phyloP scores from a whole-genome alignment of 2,888 invertebrate genomes.

The Cryptus armator region DNA sequence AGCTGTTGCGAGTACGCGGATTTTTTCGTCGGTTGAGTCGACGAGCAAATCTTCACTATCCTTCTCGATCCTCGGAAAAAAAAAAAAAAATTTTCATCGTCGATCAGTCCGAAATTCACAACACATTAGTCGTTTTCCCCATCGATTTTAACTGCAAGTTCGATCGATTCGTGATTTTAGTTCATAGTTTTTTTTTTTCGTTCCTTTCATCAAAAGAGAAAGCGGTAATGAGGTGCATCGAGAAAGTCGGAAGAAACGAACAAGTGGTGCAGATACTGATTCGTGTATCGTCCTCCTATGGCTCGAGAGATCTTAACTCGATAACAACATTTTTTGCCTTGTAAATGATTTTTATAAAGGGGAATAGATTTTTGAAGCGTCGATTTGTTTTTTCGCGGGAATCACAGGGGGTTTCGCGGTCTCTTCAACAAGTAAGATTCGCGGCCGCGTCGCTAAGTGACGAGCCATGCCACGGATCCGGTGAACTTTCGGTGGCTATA shows the following conservation, averaged over 20 bases:
- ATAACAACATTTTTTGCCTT: not conserved
- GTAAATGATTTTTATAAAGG: constrained; percentile 11
- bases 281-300: not conserved
- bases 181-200: too few species aligned
- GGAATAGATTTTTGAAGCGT: not conserved
- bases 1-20: not conserved
- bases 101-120: not conserved
- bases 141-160: constrained; percentile 15
- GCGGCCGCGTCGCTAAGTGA: constrained; percentile 8
- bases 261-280: constrained; percentile 21
- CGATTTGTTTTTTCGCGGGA: not conserved
- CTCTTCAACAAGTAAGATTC: constrained; percentile 6
- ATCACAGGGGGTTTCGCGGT: not conserved
- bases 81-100: not conserved
- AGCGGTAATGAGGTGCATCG: constrained; percentile 59
- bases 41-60: not conserved
- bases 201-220: not conserved
- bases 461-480: constrained; percentile 11
- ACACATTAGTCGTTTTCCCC: constrained; percentile 11
- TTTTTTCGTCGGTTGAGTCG: constrained; percentile 26
- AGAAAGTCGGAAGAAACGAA: constrained; percentile 20
- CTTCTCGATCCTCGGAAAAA: not conserved
- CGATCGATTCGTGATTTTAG: constrained; percentile 1
- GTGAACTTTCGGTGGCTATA: constrained; percentile 18
- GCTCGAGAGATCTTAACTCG: not conserved